A percentile compares a stretch with the other conserved stretches of the same genome.
These are phyloP conservation scores for Apomyelois bistriatella DNA, from an alignment of 2,888 invertebrate species.

Conservation along the genomic window DNA sequence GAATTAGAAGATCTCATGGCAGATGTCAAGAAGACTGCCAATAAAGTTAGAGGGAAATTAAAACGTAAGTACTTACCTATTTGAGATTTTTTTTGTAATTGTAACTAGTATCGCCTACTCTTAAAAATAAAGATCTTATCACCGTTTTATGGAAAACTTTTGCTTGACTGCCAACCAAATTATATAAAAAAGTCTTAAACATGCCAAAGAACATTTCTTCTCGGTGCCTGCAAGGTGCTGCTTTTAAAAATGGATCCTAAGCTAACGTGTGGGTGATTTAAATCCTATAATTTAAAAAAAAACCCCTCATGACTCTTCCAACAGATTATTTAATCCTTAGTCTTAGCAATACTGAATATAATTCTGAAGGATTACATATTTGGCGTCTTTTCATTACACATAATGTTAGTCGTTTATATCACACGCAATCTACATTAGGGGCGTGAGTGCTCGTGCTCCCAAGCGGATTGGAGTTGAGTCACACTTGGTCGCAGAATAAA, in stretches of 20 bases:
- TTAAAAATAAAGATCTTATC: too few species aligned
- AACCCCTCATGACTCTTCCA: too few species aligned
- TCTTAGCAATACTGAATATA: not conserved
- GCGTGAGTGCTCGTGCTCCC: slow-evolving; percentile 2
- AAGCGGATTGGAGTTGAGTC: not conserved
- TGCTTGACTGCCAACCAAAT: too few species aligned
- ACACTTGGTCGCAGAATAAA: not conserved
- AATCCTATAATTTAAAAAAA: too few species aligned
- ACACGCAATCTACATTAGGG: slow-evolving; percentile 6
- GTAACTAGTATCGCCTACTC: too few species aligned
- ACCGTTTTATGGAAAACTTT: too few species aligned
- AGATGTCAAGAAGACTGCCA: slow-evolving; percentile 99
- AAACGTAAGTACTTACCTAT: slow-evolving; percentile 85
- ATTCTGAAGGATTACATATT: not conserved
- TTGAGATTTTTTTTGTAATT: not conserved
- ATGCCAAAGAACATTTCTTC: too few species aligned
- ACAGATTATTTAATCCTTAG: too few species aligned
- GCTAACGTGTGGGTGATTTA: too few species aligned
- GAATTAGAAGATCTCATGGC: slow-evolving; percentile 99
- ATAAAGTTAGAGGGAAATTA: slow-evolving; percentile 99
- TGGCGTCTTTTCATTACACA: not conserved
- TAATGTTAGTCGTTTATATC: not conserved
- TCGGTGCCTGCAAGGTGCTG: too few species aligned
- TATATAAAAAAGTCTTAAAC: too few species aligned
- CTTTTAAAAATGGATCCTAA: too few species aligned